These are phyloP conservation scores for Tiliqua scincoides DNA, from an alignment of 2,113 vertebrate genomes.

Conservation along the genomic window DNA sequence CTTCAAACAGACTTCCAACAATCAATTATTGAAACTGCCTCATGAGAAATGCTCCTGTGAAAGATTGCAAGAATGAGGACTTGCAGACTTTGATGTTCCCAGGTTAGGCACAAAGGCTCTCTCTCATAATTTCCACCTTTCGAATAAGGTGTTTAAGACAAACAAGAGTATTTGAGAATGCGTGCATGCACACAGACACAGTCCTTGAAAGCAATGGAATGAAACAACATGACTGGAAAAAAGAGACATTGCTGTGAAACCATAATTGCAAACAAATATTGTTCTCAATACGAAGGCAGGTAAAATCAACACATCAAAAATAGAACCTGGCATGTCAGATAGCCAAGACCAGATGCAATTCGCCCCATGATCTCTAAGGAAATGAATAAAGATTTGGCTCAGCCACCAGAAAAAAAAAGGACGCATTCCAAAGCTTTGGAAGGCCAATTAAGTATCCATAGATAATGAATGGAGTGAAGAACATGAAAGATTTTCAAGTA, in stretches of 20 bases:
- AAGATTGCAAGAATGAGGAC: background rate
- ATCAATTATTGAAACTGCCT: background rate
- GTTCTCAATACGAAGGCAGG: background rate
- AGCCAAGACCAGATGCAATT: slow-evolving; percentile 5
- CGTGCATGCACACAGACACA: background rate
- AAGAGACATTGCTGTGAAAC: background rate
- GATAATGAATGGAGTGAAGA: background rate
- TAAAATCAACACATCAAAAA: slow-evolving; percentile 27
- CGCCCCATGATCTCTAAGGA: slow-evolving; percentile 11
- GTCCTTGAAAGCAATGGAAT: background rate
- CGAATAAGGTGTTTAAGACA: background rate
- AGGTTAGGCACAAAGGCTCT: background rate
- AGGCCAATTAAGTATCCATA: slow-evolving; percentile 20
- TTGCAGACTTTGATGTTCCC: background rate
- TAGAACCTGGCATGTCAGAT: slow-evolving; percentile 3
- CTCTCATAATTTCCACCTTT: background rate
- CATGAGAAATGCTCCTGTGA: background rate
- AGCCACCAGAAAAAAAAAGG: slow-evolving; percentile 8
- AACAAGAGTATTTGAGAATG: background rate
- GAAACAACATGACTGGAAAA: background rate
- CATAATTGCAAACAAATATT: background rate
- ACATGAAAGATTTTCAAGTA: background rate
- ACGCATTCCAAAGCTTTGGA: slow-evolving; percentile 6
- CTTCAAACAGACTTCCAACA: background rate
- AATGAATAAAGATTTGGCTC: background rate